phyloP scores from a whole-genome alignment of 2,113 vertebrate genomes.

The Copsychus sechellarum region DNA sequence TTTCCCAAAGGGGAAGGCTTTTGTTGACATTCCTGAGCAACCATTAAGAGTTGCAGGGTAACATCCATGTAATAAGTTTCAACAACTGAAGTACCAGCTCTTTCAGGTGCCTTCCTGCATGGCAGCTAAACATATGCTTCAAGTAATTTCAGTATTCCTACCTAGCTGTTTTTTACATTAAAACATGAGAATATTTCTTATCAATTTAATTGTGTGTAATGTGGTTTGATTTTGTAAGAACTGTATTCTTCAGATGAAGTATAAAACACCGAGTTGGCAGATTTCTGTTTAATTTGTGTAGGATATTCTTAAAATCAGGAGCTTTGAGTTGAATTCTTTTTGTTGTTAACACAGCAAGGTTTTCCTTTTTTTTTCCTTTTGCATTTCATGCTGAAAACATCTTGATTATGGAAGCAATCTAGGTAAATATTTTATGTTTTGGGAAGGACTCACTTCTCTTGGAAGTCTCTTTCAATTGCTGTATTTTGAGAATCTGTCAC shows the following conservation, averaged over 20 bases:
- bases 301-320: neutral
- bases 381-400: neutral
- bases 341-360: neutral
- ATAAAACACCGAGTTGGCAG: neutral
- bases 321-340: neutral
- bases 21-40: neutral
- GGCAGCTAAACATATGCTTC: neutral
- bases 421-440: conserved; percentile 42
- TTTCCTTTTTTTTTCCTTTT: neutral
- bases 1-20: neutral
- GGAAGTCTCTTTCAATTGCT: conserved; percentile 22
- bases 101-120: neutral
- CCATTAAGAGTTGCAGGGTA: neutral
- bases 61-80: neutral
- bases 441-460: neutral
- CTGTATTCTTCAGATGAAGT: neutral
- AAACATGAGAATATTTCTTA: neutral
- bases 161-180: neutral
- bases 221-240: neutral
- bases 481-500: neutral
- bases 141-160: neutral
- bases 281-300: neutral
- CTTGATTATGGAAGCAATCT: neutral
- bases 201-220: neutral
- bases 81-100: neutral